Evolutionary conservation across 2,797 vertebrate genomes (phyloP), one percentile per base, ranked within the genome.

Genomic region (Gorsachius magnificus): DNA sequence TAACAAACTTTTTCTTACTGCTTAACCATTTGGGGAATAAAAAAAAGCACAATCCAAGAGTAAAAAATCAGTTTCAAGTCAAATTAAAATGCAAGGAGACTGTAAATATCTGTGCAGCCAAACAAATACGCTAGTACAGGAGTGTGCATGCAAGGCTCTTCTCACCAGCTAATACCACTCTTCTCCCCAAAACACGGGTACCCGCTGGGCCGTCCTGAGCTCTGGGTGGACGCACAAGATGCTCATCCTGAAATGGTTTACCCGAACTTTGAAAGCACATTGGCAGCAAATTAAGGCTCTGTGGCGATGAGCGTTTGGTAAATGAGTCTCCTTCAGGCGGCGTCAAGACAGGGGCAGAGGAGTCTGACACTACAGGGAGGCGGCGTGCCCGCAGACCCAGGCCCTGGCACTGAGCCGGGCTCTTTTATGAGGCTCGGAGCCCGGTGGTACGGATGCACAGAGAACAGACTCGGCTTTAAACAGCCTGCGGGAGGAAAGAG

Each of bases 391-490:
- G 2, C 70, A 65, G 29, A 8, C 6, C 31, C 60, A 4, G 29
- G 70, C n/a, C 70, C 51, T 24, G 51, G 45, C 26, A 10, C 45
- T 9, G 3, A 31, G 83, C 31, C 3, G 5, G 33, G 53, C 33
- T 68, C 64, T 31, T 25, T 11, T 5, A 16, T 2, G 4, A 9
- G 68, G 24, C 50, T 24, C 18, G 9, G 75, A 8, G 25, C 2
- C 0, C 3, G 7, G 56, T 3, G 48, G 38, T 12, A 22, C 20
- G 8, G 56, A 15, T 2, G 9, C 13, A 11, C 31, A n/a, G 26
- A 36, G 26, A 9, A 21, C 7, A 6, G 13, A n/a, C 51, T 41
- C 1, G 1, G 5, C 15, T 57, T 57, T 57, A 50, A 57, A 16
- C 43, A 13, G 15, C 5, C 10, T 64, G 29, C n/a, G 48, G 82